Conservation (phyloP, 2,113 vertebrate species). For the Accipiter virgatus region DNA sequence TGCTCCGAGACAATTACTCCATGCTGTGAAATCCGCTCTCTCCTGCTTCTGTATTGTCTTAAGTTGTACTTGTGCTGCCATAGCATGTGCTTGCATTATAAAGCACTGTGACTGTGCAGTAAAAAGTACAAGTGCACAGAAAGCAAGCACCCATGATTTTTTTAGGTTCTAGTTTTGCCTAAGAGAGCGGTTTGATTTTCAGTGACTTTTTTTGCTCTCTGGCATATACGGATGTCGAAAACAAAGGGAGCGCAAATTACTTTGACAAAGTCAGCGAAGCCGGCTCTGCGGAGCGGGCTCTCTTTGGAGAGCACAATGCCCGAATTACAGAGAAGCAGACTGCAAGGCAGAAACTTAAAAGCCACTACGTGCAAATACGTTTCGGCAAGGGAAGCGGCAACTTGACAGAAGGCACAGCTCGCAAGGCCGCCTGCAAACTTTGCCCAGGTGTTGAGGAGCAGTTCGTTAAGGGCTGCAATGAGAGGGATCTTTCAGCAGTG, state of each 20-base stretch:
- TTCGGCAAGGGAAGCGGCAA: not conserved
- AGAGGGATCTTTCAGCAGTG: not conserved
- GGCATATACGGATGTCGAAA: not conserved
- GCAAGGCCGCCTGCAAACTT: not conserved
- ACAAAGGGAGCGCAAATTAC: not conserved
- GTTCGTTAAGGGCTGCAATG: constrained; percentile 2
- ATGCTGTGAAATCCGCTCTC: not conserved
- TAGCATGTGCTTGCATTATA: not conserved
- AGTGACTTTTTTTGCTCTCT: not conserved
- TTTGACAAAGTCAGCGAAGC: not conserved
- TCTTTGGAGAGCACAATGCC: not conserved
- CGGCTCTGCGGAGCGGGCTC: not conserved
- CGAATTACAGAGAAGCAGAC: not conserved
- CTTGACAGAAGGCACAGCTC: not conserved
- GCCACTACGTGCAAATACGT: not conserved
- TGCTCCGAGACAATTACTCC: not conserved
- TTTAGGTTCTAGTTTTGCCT: not conserved
- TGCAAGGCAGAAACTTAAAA: not conserved
- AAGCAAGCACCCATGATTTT: not conserved
- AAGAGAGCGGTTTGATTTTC: not conserved
- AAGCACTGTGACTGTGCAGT: not conserved
- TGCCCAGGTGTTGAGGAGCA: constrained; percentile 54
- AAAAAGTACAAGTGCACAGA: not conserved
- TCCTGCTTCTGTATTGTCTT: not conserved
- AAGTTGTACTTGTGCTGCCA: not conserved